Conservation (phyloP, 2,797 vertebrate species). For the Serranus cabrilla region DNA sequence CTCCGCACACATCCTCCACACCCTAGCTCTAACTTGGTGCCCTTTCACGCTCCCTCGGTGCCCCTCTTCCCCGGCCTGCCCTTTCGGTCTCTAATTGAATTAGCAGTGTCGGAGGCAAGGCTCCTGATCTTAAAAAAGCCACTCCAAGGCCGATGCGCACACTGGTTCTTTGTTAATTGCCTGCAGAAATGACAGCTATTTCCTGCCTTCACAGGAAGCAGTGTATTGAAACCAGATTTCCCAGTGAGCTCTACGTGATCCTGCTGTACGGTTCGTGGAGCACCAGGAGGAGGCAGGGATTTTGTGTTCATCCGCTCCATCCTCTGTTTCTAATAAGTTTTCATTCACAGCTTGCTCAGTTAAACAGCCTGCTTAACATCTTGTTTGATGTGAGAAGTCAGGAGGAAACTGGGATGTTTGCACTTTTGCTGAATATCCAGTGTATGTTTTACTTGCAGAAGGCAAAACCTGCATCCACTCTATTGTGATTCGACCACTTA, state of each 20-base stretch:
- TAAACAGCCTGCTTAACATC: neutral
- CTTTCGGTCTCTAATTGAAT: conserved; percentile 74
- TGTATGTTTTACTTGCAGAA: conserved; percentile 16
- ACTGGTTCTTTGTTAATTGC: conserved; percentile 85
- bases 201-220: conserved; percentile 89
- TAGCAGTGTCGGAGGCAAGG: conserved; percentile 51
- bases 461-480: conserved; percentile 33
- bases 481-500: conserved; percentile 48
- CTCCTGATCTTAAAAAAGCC: conserved; percentile 56
- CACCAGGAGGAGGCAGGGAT: conserved; percentile 33
- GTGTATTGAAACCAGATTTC: conserved; percentile 91
- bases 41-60: conserved; percentile 55
- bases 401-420: conserved; percentile 15
- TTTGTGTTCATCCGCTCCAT: conserved; percentile 41
- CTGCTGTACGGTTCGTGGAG: conserved; percentile 36
- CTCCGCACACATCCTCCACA: conserved; percentile 49
- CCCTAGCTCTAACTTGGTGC: conserved; percentile 35
- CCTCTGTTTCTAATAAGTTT: conserved; percentile 29
- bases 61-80: conserved; percentile 37
- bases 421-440: neutral
- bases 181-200: conserved; percentile 86
- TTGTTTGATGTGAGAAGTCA: conserved; percentile 6
- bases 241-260: conserved; percentile 51
- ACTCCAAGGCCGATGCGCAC: conserved; percentile 65
- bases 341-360: conserved; percentile 26